Evolutionary conservation across 2,113 vertebrate genomes (phyloP).

Genomic region (Melanostigma gelatinosum): DNA sequence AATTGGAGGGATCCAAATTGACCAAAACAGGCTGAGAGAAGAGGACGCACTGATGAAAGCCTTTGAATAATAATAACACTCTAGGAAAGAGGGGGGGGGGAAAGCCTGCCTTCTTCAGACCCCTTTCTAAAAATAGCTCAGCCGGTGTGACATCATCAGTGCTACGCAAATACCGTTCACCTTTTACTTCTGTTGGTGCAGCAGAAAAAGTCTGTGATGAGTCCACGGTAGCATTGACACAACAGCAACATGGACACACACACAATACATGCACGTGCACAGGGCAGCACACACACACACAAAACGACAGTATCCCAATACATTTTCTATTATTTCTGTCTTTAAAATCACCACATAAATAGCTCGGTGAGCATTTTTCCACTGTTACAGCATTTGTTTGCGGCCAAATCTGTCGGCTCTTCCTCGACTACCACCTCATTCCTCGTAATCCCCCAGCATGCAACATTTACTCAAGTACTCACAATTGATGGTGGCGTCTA

Average conservation of each 20-base stretch:
- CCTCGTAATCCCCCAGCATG: conserved; percentile 21
- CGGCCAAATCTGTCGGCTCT: background rate
- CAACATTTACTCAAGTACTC: conserved; percentile 83
- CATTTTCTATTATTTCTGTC: background rate
- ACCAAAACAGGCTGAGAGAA: conserved; percentile 27
- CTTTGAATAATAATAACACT: conserved; percentile 53
- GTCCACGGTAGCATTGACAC: conserved; percentile 1
- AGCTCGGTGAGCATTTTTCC: background rate
- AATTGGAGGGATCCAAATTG: conserved; percentile 27
- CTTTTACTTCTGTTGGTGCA: conserved; percentile 55
- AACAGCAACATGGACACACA: conserved; percentile 1
- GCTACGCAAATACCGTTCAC: conserved; percentile 57
- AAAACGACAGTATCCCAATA: background rate
- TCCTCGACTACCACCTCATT: background rate
- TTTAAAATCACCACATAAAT: background rate
- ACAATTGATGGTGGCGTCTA: conserved; percentile 88
- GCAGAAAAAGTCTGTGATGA: conserved; percentile 38
- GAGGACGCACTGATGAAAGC: conserved; percentile 28
- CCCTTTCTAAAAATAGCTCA: conserved; percentile 77
- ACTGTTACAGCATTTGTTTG: background rate
- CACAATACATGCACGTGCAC: conserved; percentile 1
- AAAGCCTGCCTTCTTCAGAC: conserved; percentile 43
- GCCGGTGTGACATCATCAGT: conserved; percentile 76
- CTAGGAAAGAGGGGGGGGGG: conserved; percentile 7
- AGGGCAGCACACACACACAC: background rate